Evolutionary conservation across 2,888 invertebrate genomes (phyloP), one percentile per base, ranked within the genome.

Genomic region (Trichopoda pennipes): DNA sequence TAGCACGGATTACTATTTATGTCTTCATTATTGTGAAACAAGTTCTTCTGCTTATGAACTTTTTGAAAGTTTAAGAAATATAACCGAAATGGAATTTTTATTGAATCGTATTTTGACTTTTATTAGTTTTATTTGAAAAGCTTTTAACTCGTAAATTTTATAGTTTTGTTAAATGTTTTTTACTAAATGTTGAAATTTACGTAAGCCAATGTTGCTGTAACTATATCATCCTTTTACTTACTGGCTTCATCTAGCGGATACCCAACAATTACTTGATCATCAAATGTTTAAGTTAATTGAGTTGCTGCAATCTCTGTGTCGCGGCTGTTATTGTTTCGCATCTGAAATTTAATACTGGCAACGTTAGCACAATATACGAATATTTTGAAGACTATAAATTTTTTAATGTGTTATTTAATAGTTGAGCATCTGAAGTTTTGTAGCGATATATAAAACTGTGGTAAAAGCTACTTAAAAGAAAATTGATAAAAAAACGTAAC

Each of bases 121-220:
- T 32, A 38, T n/a, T 7, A 51, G 64, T 60, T 70, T 55, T 61
- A 72, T 75, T 47, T 58, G 35, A 61, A 82, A 82, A 79, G 82
- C 82, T 82, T 82, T 82, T 76, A 82, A 72, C 56, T 72, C 72
- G 38, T 82, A 63, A 79, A 55, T 82, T 82, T 82, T 79, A 82
- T 82, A 53, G 76, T 56, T 76, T 73, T 75, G 79, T 79, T 82
- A 72, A 79, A 79, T 82, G 82, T 79, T 82, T 82, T 61, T n/a
- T 74, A 64, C 61, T 72, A 28, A 28, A 28, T 66, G 64, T 44
- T 75, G 10, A 56, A 44, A 68, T 76, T 72, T 63, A 61, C 72
- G 72, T 68, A 82, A 56, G 49, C 64, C 75, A 66, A 70, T 64
- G 69, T 66, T 21, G 64, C 28, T 61, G 72, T 32, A 58, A 56